Percentiles rank a stretch among this genome's conserved stretches.
These are phyloP conservation scores for Orchesellides sinensis DNA, from an alignment of 2,888 invertebrate species.

Conservation along the genomic window DNA sequence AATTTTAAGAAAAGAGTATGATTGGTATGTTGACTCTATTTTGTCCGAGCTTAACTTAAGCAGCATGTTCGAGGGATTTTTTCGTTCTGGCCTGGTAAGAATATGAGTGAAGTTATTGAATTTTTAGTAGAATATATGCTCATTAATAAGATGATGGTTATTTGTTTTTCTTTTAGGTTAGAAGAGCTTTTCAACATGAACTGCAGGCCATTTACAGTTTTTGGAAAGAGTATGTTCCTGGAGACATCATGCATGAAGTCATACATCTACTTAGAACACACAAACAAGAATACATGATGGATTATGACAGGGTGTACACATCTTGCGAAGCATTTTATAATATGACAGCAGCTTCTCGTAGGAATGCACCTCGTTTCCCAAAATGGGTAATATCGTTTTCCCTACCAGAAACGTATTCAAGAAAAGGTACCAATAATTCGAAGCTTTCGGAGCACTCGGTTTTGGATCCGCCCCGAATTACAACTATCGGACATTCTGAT, in stretches of 20 bases:
- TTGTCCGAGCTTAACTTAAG: background rate
- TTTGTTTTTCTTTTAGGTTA: background rate
- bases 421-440: no score
- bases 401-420: background rate
- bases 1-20: conserved; percentile 3
- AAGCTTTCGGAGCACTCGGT: background rate
- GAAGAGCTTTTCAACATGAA: background rate
- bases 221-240: background rate
- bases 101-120: background rate
- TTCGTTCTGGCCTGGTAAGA: background rate
- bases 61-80: background rate
- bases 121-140: background rate
- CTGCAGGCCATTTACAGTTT: background rate
- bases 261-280: background rate
- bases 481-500: no score
- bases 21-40: background rate
- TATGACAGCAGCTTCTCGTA: no score
- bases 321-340: background rate
- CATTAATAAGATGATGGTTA: background rate
- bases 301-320: background rate
- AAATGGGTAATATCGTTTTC: background rate
- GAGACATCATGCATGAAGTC: background rate
- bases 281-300: background rate
- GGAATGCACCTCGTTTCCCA: background rate
- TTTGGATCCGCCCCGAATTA: no score